These are phyloP conservation scores for Drosophila dives DNA, from an alignment of 2,888 invertebrate species.

Conservation along the genomic window DNA sequence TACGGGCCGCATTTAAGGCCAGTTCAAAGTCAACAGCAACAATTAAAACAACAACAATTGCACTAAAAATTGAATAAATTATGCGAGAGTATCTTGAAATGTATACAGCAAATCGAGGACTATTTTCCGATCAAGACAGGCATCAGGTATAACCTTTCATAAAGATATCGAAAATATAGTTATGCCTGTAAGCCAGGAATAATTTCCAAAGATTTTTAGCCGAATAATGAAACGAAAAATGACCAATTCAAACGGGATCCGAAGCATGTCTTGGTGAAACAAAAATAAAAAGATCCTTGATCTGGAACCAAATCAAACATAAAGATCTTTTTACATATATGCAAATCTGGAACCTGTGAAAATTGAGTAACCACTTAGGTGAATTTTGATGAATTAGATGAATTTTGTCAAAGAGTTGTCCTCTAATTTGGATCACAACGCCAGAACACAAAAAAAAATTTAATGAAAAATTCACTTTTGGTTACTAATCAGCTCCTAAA, in stretches of 20 bases:
- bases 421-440: background rate
- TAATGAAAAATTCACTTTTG: too few relatives aligned
- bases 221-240: background rate
- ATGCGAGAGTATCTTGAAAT: slow-evolving; percentile 14
- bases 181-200: background rate
- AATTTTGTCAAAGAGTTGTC: background rate
- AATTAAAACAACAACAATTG: slow-evolving; percentile 12
- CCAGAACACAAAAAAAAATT: background rate
- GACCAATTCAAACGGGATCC: too few relatives aligned
- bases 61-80: background rate
- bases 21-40: slow-evolving; percentile 28
- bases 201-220: background rate
- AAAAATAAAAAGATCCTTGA: background rate
- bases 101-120: background rate
- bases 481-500: background rate
- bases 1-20: slow-evolving; percentile 11
- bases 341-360: background rate
- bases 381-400: background rate
- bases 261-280: background rate
- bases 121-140: background rate
- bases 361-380: background rate
- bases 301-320: background rate
- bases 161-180: background rate
- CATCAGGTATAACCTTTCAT: too few relatives aligned
- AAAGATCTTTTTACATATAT: background rate